Evolutionary conservation across 1,140 invertebrate species (phyloP).

Genomic region (Adoxophyes honmai): DNA sequence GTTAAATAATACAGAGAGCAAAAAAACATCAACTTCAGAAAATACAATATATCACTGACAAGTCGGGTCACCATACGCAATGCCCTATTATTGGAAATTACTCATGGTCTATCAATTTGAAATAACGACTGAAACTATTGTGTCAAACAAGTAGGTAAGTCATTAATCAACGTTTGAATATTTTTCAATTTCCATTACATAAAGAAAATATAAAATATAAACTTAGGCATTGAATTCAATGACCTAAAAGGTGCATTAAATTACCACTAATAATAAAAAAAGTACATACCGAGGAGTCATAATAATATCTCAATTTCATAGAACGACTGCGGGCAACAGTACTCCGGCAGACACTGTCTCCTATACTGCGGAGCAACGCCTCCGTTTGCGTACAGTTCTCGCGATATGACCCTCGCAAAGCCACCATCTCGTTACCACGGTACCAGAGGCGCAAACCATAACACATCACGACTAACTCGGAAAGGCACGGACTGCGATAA

Average conservation of each 20-base stretch:
- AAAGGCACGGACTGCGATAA: conserved; percentile 22
- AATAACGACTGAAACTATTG: background rate
- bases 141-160: too few relatives aligned
- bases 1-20: too few relatives aligned
- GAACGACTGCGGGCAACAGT: conserved; percentile 22
- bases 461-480: conserved; percentile 28
- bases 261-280: conserved; percentile 15
- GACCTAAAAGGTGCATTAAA: background rate
- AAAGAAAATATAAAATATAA: too few relatives aligned
- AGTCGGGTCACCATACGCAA: background rate
- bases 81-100: conserved; percentile 7
- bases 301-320: conserved; percentile 66
- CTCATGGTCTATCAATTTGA: conserved; percentile 11
- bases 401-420: conserved; percentile 13
- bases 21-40: too few relatives aligned
- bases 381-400: too few relatives aligned
- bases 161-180: too few relatives aligned
- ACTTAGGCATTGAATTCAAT: too few relatives aligned
- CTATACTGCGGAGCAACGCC: too few relatives aligned
- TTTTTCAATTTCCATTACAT: too few relatives aligned
- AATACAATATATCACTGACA: background rate
- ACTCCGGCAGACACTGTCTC: conserved; percentile 11
- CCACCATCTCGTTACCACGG: conserved; percentile 22
- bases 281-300: conserved; percentile 59
- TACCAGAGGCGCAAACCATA: conserved; percentile 32